Evolutionary conservation across 2,113 vertebrate genomes (phyloP), one percentile per base, ranked within the genome.

Genomic region (Pelusios castaneus): DNA sequence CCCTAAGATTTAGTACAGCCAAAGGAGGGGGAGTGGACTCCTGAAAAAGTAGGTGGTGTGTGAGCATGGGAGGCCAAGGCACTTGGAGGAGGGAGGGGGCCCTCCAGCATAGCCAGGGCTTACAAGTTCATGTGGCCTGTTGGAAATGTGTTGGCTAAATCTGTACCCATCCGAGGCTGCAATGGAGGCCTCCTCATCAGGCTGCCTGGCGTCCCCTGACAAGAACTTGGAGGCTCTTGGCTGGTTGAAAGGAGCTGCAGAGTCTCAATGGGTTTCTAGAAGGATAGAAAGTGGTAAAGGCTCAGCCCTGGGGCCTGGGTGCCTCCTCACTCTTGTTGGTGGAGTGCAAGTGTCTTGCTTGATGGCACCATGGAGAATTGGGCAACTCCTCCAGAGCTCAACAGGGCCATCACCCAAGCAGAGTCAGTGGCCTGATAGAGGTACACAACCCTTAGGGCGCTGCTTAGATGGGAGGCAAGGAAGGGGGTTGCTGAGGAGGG

Each of bases 351-450:
- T 67, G 31, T 70, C 63, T 70, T 70, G 63, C n/a, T 38, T 76
- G 11, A 45, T 45, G n/a, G 52, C 24, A 38, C 63, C 21, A 70
- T 70, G 73, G 34, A 80, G 13, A 79, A 47, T 17, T 80, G 55
- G 51, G 49, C 55, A 7, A 52, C 0, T 0, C 27, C 24, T 85
- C 63, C 47, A 70, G 22, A 0, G 1, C n/a, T 10, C 56, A 17
- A 12, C 2, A 1, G 52, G 11, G 12, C 49, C 75, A 63, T 78
- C 7, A 1, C 80, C 56, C 29, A 24, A 0, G 31, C 10, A 41
- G 70, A 34, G 0, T n/a, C 0, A 4, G 6, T 43, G 34, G 10
- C 51, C 41, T 47, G 9, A 6, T n/a, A 77, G 75, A 25, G 45
- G 52, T 27, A 56, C n/a, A 34, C 54, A 14, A 52, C n/a, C 22